A percentile compares a stretch with the other conserved stretches of the same genome.
These are phyloP conservation scores for Mesocentrotus franciscanus DNA, from an alignment of 53 echinoderm and acorn worm species.

Conservation along the genomic window DNA sequence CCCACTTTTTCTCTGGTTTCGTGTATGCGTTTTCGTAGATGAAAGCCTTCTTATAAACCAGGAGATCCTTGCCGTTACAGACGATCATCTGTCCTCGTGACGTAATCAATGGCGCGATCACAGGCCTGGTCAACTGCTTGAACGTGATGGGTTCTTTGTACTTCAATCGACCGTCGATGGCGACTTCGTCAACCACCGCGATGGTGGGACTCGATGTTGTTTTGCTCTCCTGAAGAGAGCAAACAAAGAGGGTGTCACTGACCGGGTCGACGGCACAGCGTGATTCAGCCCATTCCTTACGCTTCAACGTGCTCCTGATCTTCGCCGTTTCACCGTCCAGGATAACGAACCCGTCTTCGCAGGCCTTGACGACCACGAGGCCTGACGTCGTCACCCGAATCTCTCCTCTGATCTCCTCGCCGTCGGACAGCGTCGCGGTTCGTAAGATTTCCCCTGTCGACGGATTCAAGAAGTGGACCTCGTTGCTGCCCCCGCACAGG, in stretches of 20 bases:
- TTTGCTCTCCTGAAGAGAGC: neutral
- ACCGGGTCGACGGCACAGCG: conserved; percentile 41
- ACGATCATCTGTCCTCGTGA: conserved; percentile 20
- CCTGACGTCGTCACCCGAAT: conserved; percentile 35
- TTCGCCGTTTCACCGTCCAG: conserved; percentile 37
- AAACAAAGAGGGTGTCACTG: neutral
- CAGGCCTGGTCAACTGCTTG: conserved; percentile 27
- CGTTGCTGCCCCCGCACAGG: conserved; percentile 9
- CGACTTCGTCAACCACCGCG: conserved; percentile 50
- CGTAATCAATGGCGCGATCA: conserved; percentile 50
- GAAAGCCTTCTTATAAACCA: conserved; percentile 29
- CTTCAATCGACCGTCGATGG: conserved; percentile 28
- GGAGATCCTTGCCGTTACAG: conserved; percentile 44
- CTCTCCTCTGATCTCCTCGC: conserved; percentile 2
- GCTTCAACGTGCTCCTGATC: neutral
- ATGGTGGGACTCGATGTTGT: neutral
- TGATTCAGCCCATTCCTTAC: conserved; percentile 2
- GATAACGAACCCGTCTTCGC: conserved; percentile 5
- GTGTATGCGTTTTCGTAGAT: neutral
- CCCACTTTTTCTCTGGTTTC: conserved; percentile 38
- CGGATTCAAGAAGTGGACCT: conserved; percentile 24
- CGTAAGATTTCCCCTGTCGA: neutral
- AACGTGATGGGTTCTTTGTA: neutral
- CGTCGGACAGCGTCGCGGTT: neutral
- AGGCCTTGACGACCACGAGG: conserved; percentile 32